Conservation (phyloP, 2,888 invertebrate species). For the Gandaritis pyraliata region DNA sequence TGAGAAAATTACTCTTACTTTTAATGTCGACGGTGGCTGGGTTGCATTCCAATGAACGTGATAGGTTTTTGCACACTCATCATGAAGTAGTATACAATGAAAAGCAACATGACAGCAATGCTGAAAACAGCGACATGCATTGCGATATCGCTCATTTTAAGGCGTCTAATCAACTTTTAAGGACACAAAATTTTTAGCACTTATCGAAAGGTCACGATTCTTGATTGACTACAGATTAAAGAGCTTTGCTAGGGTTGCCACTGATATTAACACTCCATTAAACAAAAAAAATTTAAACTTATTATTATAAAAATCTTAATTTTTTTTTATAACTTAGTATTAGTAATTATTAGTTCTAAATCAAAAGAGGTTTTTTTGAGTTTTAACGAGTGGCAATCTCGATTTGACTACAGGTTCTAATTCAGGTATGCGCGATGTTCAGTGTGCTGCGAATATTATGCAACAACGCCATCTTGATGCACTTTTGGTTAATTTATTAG, state of each 20-base stretch:
- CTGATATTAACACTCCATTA: neutral
- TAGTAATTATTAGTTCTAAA: neutral
- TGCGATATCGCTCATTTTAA: neutral
- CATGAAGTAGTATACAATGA: slow-evolving; percentile 2
- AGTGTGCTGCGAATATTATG: neutral
- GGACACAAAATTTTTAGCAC: neutral
- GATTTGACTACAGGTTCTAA: neutral
- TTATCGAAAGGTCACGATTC: neutral
- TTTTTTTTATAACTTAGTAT: neutral
- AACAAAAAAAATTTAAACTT: too few species aligned
- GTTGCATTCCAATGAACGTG: too few species aligned
- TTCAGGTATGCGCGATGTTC: neutral
- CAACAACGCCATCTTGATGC: slow-evolving; percentile 24
- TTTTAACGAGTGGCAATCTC: neutral
- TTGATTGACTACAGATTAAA: neutral
- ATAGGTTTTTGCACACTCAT: neutral
- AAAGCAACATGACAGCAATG: slow-evolving; percentile 2
- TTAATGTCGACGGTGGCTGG: slow-evolving; percentile 4
- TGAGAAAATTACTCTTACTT: neutral
- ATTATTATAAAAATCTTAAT: too few species aligned
- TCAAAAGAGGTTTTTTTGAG: neutral
- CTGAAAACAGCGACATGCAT: slow-evolving; percentile 1
- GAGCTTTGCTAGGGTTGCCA: neutral
- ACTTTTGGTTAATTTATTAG: slow-evolving; percentile 11
- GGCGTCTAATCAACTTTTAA: neutral